phyloP scores from a whole-genome alignment of 2,888 invertebrate species.

The Mamestra brassicae region DNA sequence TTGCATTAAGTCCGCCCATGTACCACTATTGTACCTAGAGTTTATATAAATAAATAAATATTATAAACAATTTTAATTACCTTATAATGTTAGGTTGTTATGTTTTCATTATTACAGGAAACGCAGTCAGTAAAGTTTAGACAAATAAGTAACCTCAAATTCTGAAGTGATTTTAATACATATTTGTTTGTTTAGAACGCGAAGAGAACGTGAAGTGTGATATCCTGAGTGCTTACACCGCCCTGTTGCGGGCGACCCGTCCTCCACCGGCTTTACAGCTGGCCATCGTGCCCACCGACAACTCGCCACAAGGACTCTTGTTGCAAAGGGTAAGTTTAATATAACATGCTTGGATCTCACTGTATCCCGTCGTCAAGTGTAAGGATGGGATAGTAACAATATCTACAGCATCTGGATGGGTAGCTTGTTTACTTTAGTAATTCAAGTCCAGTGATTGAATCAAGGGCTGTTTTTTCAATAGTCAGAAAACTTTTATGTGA shows the following conservation, averaged over 20 bases:
- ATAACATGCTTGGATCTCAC: not conserved
- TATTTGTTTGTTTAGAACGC: slow-evolving; percentile 92
- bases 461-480: too few relatives aligned
- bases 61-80: too few relatives aligned
- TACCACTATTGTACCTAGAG: too few relatives aligned
- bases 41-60: too few relatives aligned
- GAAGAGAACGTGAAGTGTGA: slow-evolving; percentile 99
- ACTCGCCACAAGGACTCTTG: slow-evolving; percentile 92
- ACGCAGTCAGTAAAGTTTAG: too few relatives aligned
- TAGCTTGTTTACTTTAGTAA: not conserved
- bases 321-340: slow-evolving; percentile 86
- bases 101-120: too few relatives aligned
- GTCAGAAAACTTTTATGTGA: too few relatives aligned
- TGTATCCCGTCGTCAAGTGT: not conserved
- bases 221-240: slow-evolving; percentile 98
- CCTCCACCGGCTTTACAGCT: slow-evolving; percentile 92
- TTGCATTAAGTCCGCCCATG: too few relatives aligned
- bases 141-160: not conserved
- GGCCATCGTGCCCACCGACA: slow-evolving; percentile 94
- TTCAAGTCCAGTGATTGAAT: too few relatives aligned
- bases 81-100: too few relatives aligned
- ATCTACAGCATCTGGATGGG: too few relatives aligned
- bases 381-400: not conserved
- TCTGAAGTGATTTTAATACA: not conserved
- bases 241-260: slow-evolving; percentile 97